phyloP scores from a whole-genome alignment of 1,140 invertebrate genomes.

The Octopus sinensis region DNA sequence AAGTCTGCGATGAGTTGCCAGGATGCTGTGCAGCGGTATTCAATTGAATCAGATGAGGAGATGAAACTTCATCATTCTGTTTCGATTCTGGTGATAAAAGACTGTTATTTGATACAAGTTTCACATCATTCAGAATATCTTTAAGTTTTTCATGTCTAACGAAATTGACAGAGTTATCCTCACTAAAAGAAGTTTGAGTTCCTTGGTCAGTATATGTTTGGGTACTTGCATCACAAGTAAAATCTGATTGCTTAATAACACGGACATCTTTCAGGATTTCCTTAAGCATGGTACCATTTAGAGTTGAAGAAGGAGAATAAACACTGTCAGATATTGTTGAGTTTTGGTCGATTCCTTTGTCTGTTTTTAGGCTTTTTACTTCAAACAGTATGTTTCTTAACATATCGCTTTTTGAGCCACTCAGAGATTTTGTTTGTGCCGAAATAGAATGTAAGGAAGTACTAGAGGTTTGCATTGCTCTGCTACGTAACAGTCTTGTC shows the following conservation, averaged over 20 bases:
- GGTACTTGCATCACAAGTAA: constrained; percentile 33
- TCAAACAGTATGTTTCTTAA: constrained; percentile 44
- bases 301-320: constrained; percentile 33
- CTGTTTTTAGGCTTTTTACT: constrained; percentile 46
- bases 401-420: constrained; percentile 37
- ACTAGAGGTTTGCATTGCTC: constrained; percentile 36
- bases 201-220: constrained; percentile 42
- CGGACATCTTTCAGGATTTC: constrained; percentile 39
- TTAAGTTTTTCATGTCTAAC: constrained; percentile 38
- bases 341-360: constrained; percentile 36
- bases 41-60: not conserved
- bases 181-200: constrained; percentile 45
- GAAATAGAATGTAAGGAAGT: constrained; percentile 45
- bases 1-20: not conserved
- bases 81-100: not conserved
- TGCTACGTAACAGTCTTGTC: constrained; percentile 28
- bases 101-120: constrained; percentile 22
- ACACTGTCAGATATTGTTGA: constrained; percentile 30
- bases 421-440: constrained; percentile 34
- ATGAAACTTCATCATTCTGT: not conserved
- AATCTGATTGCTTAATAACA: constrained; percentile 35
- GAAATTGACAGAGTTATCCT: constrained; percentile 36
- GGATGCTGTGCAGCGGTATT: not conserved
- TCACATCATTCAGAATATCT: constrained; percentile 44
- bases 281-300: constrained; percentile 39